Conservation (phyloP, 2,113 vertebrate genomes). For the Arvicanthis niloticus region DNA sequence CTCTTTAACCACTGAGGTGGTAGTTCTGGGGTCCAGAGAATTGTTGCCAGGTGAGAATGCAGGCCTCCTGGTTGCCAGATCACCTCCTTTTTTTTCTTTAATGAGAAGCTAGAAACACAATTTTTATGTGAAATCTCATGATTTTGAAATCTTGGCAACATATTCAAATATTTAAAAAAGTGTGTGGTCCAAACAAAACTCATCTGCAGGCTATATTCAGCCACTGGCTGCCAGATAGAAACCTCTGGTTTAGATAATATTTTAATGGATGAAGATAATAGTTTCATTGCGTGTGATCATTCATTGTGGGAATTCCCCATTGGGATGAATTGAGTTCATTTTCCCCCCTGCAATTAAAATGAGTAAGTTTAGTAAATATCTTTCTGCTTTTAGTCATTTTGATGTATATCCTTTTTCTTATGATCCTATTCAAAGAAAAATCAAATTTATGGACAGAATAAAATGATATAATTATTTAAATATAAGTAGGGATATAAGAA, state of each 20-base stretch:
- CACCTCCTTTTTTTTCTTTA: background rate
- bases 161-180: slow-evolving; percentile 75
- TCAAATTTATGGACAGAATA: background rate
- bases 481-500: slow-evolving; percentile 24
- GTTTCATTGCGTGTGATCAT: slow-evolving; percentile 74
- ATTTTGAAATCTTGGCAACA: slow-evolving; percentile 79
- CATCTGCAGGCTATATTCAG: slow-evolving; percentile 72
- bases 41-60: slow-evolving; percentile 57
- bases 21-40: background rate
- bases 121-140: slow-evolving; percentile 75
- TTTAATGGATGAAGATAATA: slow-evolving; percentile 81
- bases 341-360: slow-evolving; percentile 48
- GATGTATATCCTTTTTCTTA: slow-evolving; percentile 50
- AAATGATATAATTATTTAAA: slow-evolving; percentile 25
- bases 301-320: slow-evolving; percentile 69
- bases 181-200: slow-evolving; percentile 82
- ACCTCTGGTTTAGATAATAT: slow-evolving; percentile 81
- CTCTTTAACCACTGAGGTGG: background rate
- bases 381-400: slow-evolving; percentile 64
- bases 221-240: slow-evolving; percentile 75
- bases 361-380: slow-evolving; percentile 48
- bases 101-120: slow-evolving; percentile 57
- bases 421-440: slow-evolving; percentile 31
- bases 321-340: slow-evolving; percentile 61
- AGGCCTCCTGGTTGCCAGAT: background rate